Evolutionary conservation across 1,140 invertebrate genomes (phyloP).

Genomic region (Psilanteris sp.): DNA sequence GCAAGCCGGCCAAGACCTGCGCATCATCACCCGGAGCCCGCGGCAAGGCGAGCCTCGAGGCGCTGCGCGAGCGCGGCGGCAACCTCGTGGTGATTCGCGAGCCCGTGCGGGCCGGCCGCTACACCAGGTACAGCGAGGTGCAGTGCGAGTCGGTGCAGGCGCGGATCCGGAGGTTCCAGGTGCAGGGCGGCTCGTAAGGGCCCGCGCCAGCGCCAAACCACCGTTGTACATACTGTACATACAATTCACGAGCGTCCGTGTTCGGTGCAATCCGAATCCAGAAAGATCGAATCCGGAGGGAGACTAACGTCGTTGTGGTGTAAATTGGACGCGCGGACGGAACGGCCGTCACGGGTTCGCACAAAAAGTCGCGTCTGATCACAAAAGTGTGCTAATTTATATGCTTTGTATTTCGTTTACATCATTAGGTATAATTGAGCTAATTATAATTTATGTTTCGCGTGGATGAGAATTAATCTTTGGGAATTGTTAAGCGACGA

Average conservation of each 20-base stretch:
- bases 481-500: too few relatives aligned
- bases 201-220: too few relatives aligned
- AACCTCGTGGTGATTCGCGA: slow-evolving; percentile 82
- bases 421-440: too few relatives aligned
- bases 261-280: slow-evolving; percentile 18
- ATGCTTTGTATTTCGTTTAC: too few relatives aligned
- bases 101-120: slow-evolving; percentile 78
- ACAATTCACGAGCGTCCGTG: not conserved
- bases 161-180: slow-evolving; percentile 79
- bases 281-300: too few relatives aligned
- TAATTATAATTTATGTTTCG: too few relatives aligned
- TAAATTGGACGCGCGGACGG: too few relatives aligned
- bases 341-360: too few relatives aligned
- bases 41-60: slow-evolving; percentile 72
- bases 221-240: slow-evolving; percentile 52
- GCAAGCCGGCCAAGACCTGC: slow-evolving; percentile 37
- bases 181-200: slow-evolving; percentile 77
- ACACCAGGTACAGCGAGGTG: slow-evolving; percentile 80
- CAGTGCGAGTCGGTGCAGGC: slow-evolving; percentile 81
- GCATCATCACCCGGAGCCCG: slow-evolving; percentile 27
- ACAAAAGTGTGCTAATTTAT: too few relatives aligned
- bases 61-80: slow-evolving; percentile 74
- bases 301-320: too few relatives aligned
- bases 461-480: too few relatives aligned
- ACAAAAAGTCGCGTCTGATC: too few relatives aligned